Evolutionary conservation across 2,888 invertebrate genomes (phyloP).

Genomic region (Eupelmus urozonus): DNA sequence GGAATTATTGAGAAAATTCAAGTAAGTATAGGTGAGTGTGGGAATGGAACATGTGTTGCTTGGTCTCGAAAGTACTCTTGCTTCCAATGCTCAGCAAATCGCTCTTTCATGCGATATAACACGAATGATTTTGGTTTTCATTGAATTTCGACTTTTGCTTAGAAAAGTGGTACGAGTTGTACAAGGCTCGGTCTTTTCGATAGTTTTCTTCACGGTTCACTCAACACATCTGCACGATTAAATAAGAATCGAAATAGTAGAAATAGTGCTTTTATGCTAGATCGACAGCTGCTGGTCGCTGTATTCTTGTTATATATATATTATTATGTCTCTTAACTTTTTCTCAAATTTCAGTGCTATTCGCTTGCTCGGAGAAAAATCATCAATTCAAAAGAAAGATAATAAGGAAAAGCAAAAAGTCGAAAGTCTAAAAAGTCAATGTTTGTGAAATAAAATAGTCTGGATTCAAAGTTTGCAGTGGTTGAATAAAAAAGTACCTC

Average conservation of each 20-base stretch:
- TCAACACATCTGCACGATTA: constrained; percentile 26
- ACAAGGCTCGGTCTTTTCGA: too few relatives aligned
- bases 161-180: too few relatives aligned
- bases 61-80: neutral
- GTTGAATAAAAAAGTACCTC: constrained; percentile 37
- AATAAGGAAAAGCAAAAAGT: neutral
- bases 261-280: too few relatives aligned
- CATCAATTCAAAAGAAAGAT: neutral
- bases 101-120: neutral
- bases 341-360: too few relatives aligned
- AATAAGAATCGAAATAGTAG: constrained; percentile 60
- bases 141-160: constrained; percentile 30
- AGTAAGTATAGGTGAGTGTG: too few relatives aligned
- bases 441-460: neutral
- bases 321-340: too few relatives aligned
- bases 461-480: constrained; percentile 43
- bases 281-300: too few relatives aligned
- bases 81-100: neutral
- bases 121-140: constrained; percentile 22
- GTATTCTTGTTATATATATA: too few relatives aligned
- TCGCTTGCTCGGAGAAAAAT: neutral
- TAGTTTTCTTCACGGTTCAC: constrained; percentile 57
- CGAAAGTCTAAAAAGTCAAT: neutral
- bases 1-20: too few relatives aligned
- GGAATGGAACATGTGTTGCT: neutral